Conservation (phyloP, 2,888 invertebrate species). For the Tetragonisca angustula region DNA sequence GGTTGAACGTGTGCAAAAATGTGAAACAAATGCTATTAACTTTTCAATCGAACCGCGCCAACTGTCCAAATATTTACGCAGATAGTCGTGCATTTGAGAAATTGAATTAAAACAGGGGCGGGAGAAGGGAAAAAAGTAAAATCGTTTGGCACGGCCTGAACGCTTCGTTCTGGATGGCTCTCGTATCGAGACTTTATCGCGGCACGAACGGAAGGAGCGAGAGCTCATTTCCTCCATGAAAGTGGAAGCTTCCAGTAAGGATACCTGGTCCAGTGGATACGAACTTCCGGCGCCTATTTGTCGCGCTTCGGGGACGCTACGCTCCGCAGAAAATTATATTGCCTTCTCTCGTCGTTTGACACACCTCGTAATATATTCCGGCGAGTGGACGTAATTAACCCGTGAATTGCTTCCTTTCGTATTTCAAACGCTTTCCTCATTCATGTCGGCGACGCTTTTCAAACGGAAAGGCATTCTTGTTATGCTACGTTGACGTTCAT, state of each 20-base stretch:
- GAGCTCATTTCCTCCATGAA: conserved; percentile 77
- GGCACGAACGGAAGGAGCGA: conserved; percentile 66
- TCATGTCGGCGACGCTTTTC: conserved; percentile 11
- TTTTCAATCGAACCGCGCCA: too few species aligned
- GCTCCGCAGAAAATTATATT: conserved; percentile 67
- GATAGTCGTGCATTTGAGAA: not conserved
- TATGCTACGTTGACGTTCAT: not conserved
- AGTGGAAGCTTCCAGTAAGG: conserved; percentile 77
- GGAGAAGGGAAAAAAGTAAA: not conserved
- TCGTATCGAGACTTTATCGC: conserved; percentile 49
- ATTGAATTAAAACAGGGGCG: not conserved
- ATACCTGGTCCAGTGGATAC: conserved; percentile 77
- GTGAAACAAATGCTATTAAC: too few species aligned
- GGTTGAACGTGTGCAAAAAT: too few species aligned
- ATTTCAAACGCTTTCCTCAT: conserved; percentile 6
- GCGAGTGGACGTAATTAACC: conserved; percentile 36
- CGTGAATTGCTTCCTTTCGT: conserved; percentile 42
- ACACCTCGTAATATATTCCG: conserved; percentile 48
- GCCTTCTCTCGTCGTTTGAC: conserved; percentile 58
- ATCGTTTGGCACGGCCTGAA: not conserved
- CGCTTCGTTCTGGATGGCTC: not conserved
- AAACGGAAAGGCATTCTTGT: not conserved
- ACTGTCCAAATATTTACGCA: not conserved
- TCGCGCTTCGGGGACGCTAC: conserved; percentile 64
- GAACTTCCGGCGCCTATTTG: conserved; percentile 76